Percentiles rank a stretch among this genome's conserved stretches.
phyloP scores from a whole-genome alignment of 2,888 invertebrate species.

The Nebria salina region DNA sequence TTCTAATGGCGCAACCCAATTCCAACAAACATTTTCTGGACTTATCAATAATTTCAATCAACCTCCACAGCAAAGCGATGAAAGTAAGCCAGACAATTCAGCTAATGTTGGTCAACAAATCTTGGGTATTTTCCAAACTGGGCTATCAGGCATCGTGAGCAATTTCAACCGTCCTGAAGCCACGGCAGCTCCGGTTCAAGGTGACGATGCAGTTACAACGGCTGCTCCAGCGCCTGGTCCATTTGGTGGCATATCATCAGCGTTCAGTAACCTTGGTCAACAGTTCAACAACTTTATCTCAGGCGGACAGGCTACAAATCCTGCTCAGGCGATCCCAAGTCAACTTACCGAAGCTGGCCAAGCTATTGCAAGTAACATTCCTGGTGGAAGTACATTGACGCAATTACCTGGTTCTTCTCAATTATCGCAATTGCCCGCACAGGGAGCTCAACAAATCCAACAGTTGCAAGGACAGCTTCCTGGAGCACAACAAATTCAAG shows the following conservation, averaged over 20 bases:
- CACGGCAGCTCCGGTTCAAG: not conserved
- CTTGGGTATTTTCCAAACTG: slow-evolving; percentile 23
- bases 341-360: slow-evolving; percentile 4
- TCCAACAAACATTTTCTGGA: slow-evolving; percentile 20
- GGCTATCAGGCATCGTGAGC: slow-evolving; percentile 14
- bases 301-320: slow-evolving; percentile 14
- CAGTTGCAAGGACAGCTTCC: slow-evolving; percentile 9
- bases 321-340: slow-evolving; percentile 12
- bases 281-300: slow-evolving; percentile 30
- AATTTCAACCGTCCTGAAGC: slow-evolving; percentile 19
- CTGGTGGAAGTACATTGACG: not conserved
- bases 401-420: not conserved
- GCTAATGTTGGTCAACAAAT: slow-evolving; percentile 28
- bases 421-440: not conserved
- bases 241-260: slow-evolving; percentile 10
- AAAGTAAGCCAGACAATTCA: not conserved
- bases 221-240: slow-evolving; percentile 1
- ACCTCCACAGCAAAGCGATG: slow-evolving; percentile 23
- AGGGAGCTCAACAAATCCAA: slow-evolving; percentile 10
- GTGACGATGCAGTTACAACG: slow-evolving; percentile 18
- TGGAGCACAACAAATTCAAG: not conserved
- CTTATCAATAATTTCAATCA: slow-evolving; percentile 18
- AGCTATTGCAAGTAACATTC: not conserved
- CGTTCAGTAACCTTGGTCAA: slow-evolving; percentile 14
- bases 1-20: slow-evolving; percentile 24